Percentiles rank a stretch among this genome's conserved stretches.
These are phyloP conservation scores for Phyllotreta striolata DNA, from an alignment of 2,888 invertebrate species.

Conservation along the genomic window DNA sequence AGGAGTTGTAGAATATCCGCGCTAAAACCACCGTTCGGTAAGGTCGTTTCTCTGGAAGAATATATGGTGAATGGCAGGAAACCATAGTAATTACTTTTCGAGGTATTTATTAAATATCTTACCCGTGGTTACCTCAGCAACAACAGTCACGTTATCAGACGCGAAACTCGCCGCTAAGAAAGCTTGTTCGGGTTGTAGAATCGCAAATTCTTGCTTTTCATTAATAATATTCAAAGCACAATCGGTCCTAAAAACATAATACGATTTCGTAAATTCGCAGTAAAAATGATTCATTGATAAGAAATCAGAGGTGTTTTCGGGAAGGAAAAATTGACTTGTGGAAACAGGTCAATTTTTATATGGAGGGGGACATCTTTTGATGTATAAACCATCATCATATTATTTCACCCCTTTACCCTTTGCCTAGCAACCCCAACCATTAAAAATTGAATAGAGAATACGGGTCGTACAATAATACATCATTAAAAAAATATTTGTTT, in stretches of 20 bases:
- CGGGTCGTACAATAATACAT: no score
- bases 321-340: neutral
- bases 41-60: conserved; percentile 48
- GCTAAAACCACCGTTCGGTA: conserved; percentile 71
- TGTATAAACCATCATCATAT: no score
- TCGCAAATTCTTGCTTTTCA: conserved; percentile 67
- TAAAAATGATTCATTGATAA: neutral
- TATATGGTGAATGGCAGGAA: neutral
- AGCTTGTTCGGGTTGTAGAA: conserved; percentile 70
- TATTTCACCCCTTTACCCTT: no score
- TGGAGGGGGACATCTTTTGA: no score
- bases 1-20: conserved; percentile 60
- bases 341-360: neutral
- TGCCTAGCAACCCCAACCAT: no score
- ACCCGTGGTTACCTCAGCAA: conserved; percentile 61
- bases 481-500: no score
- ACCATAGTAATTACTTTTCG: neutral
- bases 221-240: conserved; percentile 67
- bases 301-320: neutral
- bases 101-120: conserved; percentile 12
- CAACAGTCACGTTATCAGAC: conserved; percentile 60
- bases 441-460: no score
- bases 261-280: conserved; percentile 72
- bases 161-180: conserved; percentile 64
- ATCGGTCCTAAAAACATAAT: conserved; percentile 63